Percentiles rank a stretch among this genome's conserved stretches.
phyloP scores from a whole-genome alignment of 1,140 invertebrate species.

The Danaus plexippus region DNA sequence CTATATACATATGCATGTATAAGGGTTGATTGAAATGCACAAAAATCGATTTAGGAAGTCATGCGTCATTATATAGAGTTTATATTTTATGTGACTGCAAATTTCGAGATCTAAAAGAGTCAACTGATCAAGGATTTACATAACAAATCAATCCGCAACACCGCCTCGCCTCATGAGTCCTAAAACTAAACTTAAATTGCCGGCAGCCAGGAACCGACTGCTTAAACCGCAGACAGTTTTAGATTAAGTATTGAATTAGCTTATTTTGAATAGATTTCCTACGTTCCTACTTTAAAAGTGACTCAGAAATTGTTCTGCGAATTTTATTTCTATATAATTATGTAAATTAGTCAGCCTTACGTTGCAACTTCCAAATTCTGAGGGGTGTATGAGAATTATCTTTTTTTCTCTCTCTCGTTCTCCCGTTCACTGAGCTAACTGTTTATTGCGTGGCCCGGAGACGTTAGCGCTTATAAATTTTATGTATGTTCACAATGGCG shows the following conservation, averaged over 20 bases:
- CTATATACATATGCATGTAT: neutral
- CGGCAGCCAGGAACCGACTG: slow-evolving; percentile 30
- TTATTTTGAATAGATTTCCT: too few relatives aligned
- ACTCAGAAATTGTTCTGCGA: too few relatives aligned
- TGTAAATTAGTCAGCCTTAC: too few relatives aligned
- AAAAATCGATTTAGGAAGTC: too few relatives aligned
- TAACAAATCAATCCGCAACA: slow-evolving; percentile 26
- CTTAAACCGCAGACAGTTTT: slow-evolving; percentile 56
- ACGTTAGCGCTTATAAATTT: slow-evolving; percentile 63
- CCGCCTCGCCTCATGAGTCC: slow-evolving; percentile 27
- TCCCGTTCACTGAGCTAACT: slow-evolving; percentile 40
- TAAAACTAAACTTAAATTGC: slow-evolving; percentile 56
- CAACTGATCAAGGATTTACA: slow-evolving; percentile 37
- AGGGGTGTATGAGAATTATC: slow-evolving; percentile 36
- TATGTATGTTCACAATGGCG: slow-evolving; percentile 54
- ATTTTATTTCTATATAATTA: too few relatives aligned
- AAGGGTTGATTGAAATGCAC: neutral
- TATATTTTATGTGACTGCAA: neutral
- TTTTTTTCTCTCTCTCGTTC: slow-evolving; percentile 22
- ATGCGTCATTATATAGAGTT: too few relatives aligned
- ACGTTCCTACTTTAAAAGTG: too few relatives aligned
- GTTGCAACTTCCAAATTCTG: slow-evolving; percentile 13
- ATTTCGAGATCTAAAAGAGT: neutral
- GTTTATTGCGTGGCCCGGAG: slow-evolving; percentile 53
- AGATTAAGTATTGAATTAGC: slow-evolving; percentile 58